phyloP scores from a whole-genome alignment of 2,113 vertebrate species.

The Physeter macrocephalus region DNA sequence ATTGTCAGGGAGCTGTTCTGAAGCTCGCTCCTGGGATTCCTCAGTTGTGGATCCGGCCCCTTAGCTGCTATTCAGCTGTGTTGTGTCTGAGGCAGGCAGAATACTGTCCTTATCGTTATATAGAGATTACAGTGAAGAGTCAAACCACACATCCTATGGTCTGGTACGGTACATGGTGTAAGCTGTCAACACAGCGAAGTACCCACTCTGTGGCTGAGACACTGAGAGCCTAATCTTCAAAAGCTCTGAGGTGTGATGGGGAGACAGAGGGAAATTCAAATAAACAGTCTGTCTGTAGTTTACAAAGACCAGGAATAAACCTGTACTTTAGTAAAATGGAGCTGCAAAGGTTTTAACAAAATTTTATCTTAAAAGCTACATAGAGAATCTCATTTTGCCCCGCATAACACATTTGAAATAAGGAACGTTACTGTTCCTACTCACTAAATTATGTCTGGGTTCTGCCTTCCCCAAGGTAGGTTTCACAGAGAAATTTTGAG shows the following conservation, averaged over 20 bases:
- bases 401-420: conserved; percentile 6
- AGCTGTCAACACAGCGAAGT: not conserved
- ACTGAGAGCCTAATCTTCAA: not conserved
- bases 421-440: not conserved
- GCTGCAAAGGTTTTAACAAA: not conserved
- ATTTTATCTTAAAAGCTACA: not conserved
- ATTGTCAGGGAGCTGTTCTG: not conserved
- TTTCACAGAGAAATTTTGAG: not conserved
- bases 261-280: not conserved
- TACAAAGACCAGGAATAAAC: not conserved
- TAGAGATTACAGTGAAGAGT: not conserved
- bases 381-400: not conserved
- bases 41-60: not conserved
- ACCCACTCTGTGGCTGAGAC: not conserved
- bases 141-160: not conserved
- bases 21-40: not conserved
- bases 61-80: not conserved
- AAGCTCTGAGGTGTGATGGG: not conserved
- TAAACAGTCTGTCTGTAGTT: not conserved
- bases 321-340: not conserved
- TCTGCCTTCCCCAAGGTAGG: not conserved
- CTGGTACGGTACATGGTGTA: not conserved
- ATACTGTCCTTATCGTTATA: not conserved
- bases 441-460: not conserved
- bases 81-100: not conserved